Evolutionary conservation across 2,888 invertebrate species (phyloP).

Genomic region (Lagria hirta): DNA sequence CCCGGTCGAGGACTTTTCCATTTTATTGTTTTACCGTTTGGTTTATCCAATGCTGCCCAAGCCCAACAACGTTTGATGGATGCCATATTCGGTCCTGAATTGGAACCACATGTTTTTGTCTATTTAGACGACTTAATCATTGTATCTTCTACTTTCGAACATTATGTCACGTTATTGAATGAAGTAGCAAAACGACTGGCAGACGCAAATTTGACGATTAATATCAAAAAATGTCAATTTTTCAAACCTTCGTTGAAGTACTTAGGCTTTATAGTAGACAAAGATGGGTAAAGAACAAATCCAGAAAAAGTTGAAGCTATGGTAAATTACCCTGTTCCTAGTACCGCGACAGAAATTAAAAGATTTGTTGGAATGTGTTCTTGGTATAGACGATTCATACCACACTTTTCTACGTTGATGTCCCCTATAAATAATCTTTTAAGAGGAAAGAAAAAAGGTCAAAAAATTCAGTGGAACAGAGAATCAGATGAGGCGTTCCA

Average conservation of each 20-base stretch:
- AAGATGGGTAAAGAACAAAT: conserved; percentile 32
- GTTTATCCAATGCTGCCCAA: conserved; percentile 17
- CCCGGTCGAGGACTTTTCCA: conserved; percentile 39
- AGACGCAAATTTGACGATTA: conserved; percentile 33
- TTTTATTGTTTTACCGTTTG: conserved; percentile 30
- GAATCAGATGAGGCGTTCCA: conserved; percentile 23
- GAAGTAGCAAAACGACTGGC: conserved; percentile 25
- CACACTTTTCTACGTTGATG: conserved; percentile 33
- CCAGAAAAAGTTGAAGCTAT: conserved; percentile 37
- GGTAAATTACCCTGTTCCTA: conserved; percentile 34
- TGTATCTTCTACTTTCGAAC: conserved; percentile 24
- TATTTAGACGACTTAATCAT: conserved; percentile 40
- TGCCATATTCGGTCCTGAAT: conserved; percentile 20
- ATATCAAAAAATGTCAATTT: conserved; percentile 35
- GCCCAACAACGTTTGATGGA: conserved; percentile 20
- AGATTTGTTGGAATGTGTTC: conserved; percentile 37
- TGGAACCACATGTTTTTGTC: conserved; percentile 18
- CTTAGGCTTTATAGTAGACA: conserved; percentile 36
- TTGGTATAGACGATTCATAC: conserved; percentile 37
- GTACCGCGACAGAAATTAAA: conserved; percentile 35
- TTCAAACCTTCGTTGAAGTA: conserved; percentile 32
- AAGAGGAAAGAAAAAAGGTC: conserved; percentile 30
- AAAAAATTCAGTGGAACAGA: conserved; percentile 25
- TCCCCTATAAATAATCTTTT: conserved; percentile 34
- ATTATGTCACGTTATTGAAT: conserved; percentile 25